phyloP scores from a whole-genome alignment of 2,888 invertebrate genomes.

The Seira ritae region DNA sequence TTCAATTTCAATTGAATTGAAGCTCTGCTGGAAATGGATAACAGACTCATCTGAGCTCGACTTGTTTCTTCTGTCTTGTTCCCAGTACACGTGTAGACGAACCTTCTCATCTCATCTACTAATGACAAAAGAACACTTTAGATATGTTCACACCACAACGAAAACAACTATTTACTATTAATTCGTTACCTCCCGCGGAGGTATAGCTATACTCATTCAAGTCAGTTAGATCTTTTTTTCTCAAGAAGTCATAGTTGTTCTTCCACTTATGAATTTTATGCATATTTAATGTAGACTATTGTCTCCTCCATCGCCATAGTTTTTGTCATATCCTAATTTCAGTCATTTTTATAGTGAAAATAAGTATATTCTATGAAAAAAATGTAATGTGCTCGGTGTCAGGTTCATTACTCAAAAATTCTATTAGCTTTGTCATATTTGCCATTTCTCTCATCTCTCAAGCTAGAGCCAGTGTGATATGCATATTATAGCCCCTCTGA shows the following conservation, averaged over 20 bases:
- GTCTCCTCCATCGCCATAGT: background rate
- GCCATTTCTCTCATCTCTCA: too few relatives aligned
- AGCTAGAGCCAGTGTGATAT: too few relatives aligned
- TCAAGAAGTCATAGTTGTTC: conserved; percentile 47
- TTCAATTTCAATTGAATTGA: too few relatives aligned
- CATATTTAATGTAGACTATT: background rate
- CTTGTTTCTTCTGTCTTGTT: too few relatives aligned
- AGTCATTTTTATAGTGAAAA: conserved; percentile 15
- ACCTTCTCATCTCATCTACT: background rate
- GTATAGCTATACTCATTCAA: conserved; percentile 57
- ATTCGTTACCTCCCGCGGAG: conserved; percentile 48
- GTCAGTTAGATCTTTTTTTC: too few relatives aligned
- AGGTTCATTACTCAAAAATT: background rate
- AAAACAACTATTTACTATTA: background rate
- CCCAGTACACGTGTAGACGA: too few relatives aligned
- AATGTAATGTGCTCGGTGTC: too few relatives aligned
- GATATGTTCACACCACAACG: background rate
- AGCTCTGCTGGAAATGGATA: background rate
- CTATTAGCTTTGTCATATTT: background rate
- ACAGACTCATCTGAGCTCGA: too few relatives aligned
- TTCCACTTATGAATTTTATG: conserved; percentile 50
- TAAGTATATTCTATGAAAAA: conserved; percentile 16
- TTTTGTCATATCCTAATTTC: background rate
- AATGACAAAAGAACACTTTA: background rate
- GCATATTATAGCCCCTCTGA: too few relatives aligned